Evolutionary conservation across 2,888 invertebrate genomes (phyloP).

Genomic region (Mesopsocus fuscifrons): DNA sequence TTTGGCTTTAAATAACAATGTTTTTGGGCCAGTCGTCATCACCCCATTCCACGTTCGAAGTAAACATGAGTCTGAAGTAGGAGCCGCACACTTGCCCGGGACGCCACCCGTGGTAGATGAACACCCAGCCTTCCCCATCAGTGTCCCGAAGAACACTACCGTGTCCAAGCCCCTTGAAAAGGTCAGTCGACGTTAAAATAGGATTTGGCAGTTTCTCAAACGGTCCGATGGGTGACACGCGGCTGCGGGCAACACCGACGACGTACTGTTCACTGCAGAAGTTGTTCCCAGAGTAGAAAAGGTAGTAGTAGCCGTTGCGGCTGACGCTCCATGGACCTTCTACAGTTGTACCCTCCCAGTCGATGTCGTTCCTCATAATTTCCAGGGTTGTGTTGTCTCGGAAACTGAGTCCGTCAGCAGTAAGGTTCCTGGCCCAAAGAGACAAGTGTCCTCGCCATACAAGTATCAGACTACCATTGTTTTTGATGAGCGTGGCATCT

Average conservation of each 20-base stretch:
- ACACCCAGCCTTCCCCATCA: background rate
- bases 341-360: background rate
- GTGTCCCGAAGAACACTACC: background rate
- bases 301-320: background rate
- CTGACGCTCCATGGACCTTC: background rate
- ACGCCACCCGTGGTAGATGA: background rate
- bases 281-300: conserved; percentile 2
- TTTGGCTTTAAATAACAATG: background rate
- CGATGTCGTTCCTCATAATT: background rate
- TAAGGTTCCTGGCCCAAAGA: background rate
- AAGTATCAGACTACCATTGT: background rate
- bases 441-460: background rate
- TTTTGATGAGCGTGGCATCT: background rate
- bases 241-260: background rate
- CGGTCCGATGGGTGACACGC: background rate
- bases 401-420: background rate
- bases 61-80: background rate
- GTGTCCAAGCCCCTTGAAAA: background rate
- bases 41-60: background rate
- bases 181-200: background rate
- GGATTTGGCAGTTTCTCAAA: background rate
- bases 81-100: background rate
- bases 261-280: background rate
- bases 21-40: background rate
- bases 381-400: background rate